Evolutionary conservation across 1,140 invertebrate genomes (phyloP).

Genomic region (Meloidogyne chitwoodi): DNA sequence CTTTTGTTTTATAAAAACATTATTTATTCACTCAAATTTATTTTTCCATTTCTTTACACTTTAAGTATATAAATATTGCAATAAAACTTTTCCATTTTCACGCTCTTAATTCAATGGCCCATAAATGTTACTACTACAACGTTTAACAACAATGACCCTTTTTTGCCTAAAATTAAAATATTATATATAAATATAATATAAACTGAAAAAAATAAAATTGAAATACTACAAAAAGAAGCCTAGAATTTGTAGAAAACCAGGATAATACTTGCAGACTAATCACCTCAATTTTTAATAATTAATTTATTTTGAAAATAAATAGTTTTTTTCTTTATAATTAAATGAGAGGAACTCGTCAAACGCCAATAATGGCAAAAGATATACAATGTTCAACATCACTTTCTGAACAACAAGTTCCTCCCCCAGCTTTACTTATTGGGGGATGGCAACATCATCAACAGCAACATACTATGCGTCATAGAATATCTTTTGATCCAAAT

Average conservation of each 20-base stretch:
- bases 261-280: too few species aligned
- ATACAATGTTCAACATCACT: background rate
- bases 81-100: background rate
- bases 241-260: too few species aligned
- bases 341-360: background rate
- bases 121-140: background rate
- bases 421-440: background rate
- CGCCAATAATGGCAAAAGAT: background rate
- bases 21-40: background rate
- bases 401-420: background rate
- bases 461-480: constrained; percentile 18
- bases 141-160: too few species aligned
- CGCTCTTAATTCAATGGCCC: background rate
- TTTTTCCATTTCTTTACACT: background rate
- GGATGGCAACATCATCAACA: background rate
- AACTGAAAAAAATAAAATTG: too few species aligned
- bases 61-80: background rate
- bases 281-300: too few species aligned
- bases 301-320: too few species aligned
- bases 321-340: background rate
- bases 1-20: background rate
- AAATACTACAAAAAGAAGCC: too few species aligned
- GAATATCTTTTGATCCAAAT: constrained; percentile 16
- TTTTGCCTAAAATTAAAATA: too few species aligned
- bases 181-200: too few species aligned